Conservation (phyloP, 2,113 vertebrate species). For the Aphyosemion australe region DNA sequence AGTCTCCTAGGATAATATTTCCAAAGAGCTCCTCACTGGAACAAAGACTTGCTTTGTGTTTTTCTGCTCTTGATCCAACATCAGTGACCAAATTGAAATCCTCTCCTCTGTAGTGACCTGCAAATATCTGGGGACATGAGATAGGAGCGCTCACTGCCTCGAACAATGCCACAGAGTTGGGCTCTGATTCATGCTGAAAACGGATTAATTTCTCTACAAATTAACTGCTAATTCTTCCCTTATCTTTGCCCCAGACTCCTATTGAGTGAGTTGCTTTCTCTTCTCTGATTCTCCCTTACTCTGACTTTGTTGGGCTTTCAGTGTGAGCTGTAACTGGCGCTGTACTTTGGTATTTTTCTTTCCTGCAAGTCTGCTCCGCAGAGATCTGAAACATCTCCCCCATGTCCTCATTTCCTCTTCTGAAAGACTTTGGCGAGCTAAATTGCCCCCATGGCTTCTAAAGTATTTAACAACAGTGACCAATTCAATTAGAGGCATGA, state of each 20-base stretch:
- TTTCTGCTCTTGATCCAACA: constrained; percentile 55
- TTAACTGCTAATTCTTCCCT: constrained; percentile 77
- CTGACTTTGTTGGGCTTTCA: constrained; percentile 46
- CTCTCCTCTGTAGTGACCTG: constrained; percentile 73
- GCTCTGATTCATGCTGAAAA: constrained; percentile 68
- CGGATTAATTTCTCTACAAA: constrained; percentile 77
- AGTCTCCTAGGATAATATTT: constrained; percentile 56
- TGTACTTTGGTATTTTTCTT: constrained; percentile 21
- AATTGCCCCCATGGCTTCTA: constrained; percentile 46
- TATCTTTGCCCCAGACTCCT: constrained; percentile 75
- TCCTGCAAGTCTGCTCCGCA: constrained; percentile 27
- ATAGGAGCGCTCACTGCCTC: constrained; percentile 63
- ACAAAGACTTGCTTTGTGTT: constrained; percentile 66
- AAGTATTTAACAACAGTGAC: constrained; percentile 51
- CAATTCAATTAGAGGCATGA: constrained; percentile 49
- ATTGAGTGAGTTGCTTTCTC: constrained; percentile 54
- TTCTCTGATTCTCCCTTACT: constrained; percentile 31
- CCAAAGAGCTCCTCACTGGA: constrained; percentile 45
- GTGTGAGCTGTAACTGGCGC: constrained; percentile 30
- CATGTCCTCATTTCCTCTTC: constrained; percentile 46
- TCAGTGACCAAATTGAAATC: constrained; percentile 75
- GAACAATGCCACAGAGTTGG: constrained; percentile 66
- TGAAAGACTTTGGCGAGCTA: constrained; percentile 30
- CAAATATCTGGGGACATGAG: constrained; percentile 75
- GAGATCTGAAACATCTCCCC: constrained; percentile 42